Conservation (phyloP, 1,140 invertebrate species). For the Drosophila insularis region DNA sequence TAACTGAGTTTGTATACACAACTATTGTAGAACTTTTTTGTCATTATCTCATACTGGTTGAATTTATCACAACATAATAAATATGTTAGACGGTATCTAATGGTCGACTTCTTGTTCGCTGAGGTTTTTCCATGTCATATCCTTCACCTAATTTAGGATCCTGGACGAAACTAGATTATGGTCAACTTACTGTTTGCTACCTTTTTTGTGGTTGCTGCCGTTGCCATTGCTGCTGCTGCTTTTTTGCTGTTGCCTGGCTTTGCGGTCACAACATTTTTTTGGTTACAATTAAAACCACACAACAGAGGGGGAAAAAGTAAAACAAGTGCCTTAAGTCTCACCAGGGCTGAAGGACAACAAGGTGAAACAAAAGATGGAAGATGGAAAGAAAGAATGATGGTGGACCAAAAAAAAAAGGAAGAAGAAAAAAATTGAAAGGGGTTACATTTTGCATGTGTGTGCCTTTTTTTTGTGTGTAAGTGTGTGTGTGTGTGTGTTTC, state of each 20-base stretch:
- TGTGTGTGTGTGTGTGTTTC: constrained; percentile 40
- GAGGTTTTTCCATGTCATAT: constrained; percentile 41
- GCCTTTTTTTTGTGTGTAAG: constrained; percentile 8
- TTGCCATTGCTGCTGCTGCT: neutral
- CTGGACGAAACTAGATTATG: constrained; percentile 66
- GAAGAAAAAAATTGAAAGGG: constrained; percentile 7
- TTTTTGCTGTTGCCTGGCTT: constrained; percentile 14
- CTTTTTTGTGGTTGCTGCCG: constrained; percentile 22
- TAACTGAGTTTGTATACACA: no score
- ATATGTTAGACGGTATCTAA: neutral
- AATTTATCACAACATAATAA: no score
- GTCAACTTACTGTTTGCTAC: constrained; percentile 55
- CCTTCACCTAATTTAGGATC: constrained; percentile 70
- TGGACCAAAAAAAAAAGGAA: neutral
- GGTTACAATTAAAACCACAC: constrained; percentile 60
- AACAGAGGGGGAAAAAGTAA: constrained; percentile 1
- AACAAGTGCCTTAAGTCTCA: constrained; percentile 11
- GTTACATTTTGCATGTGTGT: constrained; percentile 17
- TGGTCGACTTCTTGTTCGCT: neutral
- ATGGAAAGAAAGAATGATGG: constrained; percentile 34
- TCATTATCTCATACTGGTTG: no score
- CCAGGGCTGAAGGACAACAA: constrained; percentile 3
- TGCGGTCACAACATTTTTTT: constrained; percentile 42
- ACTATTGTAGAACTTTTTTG: no score
- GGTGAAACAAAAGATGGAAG: constrained; percentile 22